Percentiles rank a stretch among this genome's conserved stretches.
Conservation (phyloP, 1,140 invertebrate species). For the Anastrepha obliqua region DNA sequence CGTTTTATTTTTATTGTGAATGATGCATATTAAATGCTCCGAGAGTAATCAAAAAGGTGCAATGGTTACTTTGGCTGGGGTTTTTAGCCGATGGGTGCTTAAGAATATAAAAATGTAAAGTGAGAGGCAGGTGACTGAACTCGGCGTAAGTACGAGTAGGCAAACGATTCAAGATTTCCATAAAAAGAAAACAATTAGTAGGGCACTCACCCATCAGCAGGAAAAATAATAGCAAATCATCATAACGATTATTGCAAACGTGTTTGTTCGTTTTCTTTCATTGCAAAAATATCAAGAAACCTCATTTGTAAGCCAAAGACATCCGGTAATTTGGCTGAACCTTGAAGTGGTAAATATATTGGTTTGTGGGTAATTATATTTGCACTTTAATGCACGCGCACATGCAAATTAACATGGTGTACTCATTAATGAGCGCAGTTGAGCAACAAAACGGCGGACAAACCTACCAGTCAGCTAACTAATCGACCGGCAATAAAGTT, state of each 20-base stretch:
- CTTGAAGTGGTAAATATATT: neutral
- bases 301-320: neutral
- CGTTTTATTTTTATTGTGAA: too few relatives aligned
- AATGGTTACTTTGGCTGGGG: too few relatives aligned
- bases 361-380: slow-evolving; percentile 30
- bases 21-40: too few relatives aligned
- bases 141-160: too few relatives aligned
- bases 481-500: neutral
- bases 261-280: too few relatives aligned
- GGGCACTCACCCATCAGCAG: neutral
- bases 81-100: too few relatives aligned
- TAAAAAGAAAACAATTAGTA: neutral
- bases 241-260: too few relatives aligned
- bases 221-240: neutral
- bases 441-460: neutral
- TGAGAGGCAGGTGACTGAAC: too few relatives aligned
- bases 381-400: neutral
- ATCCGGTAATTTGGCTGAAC: neutral
- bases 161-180: neutral
- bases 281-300: too few relatives aligned
- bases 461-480: neutral
- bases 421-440: neutral
- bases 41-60: too few relatives aligned
- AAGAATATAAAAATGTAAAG: too few relatives aligned
- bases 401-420: neutral